A percentile compares a stretch with the other conserved stretches of the same genome.
phyloP scores from a whole-genome alignment of 1,140 invertebrate genomes.

The Samia ricini region DNA sequence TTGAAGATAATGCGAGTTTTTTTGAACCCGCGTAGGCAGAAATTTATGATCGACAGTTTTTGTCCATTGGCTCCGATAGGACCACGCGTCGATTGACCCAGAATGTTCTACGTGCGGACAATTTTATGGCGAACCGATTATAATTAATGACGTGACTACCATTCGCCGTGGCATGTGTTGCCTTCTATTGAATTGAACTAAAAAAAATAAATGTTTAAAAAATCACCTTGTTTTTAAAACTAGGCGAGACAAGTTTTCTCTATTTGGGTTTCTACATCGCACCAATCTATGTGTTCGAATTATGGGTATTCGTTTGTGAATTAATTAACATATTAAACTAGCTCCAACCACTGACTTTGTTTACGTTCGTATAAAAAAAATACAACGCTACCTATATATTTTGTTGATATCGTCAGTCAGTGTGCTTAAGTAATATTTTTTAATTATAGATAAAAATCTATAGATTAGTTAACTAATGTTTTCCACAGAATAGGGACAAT shows the following conservation, averaged over 20 bases:
- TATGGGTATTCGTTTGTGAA: neutral
- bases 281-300: neutral
- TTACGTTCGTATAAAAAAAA: too few relatives aligned
- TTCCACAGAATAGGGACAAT: too few relatives aligned
- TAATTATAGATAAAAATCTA: too few relatives aligned
- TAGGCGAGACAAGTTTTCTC: neutral
- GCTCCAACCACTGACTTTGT: too few relatives aligned
- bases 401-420: too few relatives aligned
- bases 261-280: neutral
- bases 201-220: neutral
- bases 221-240: neutral
- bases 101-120: slow-evolving; percentile 2
- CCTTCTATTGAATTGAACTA: neutral
- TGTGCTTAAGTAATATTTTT: too few relatives aligned
- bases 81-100: neutral
- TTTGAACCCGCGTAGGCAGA: too few relatives aligned
- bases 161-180: neutral
- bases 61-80: neutral
- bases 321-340: neutral
- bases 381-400: too few relatives aligned
- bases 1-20: too few relatives aligned
- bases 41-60: too few relatives aligned
- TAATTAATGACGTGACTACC: neutral
- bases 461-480: too few relatives aligned
- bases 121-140: neutral